Conservation (phyloP, 2,797 vertebrate genomes). For the Natrix natrix region DNA sequence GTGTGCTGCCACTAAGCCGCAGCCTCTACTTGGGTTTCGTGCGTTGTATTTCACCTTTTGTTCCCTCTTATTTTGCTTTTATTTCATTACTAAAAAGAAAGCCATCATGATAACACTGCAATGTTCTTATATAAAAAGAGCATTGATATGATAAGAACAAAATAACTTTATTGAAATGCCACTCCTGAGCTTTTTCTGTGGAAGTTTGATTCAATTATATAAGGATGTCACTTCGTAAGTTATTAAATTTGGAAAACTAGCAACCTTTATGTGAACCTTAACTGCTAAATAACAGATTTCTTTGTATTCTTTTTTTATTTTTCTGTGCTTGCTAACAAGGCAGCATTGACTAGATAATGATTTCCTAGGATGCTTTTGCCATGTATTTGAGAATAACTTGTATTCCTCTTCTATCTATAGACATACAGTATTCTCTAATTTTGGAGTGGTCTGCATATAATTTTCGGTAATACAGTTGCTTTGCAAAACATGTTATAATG, state of each 20-base stretch:
- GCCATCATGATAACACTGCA: background rate
- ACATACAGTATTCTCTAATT: slow-evolving; percentile 2
- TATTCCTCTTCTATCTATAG: background rate
- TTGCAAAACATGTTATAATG: background rate
- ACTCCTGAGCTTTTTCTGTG: background rate
- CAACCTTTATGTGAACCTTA: background rate
- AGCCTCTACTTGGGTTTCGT: background rate
- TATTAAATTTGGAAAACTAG: background rate
- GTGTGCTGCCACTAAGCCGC: background rate
- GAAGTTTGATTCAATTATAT: slow-evolving; percentile 1
- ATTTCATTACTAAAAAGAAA: background rate
- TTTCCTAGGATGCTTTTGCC: background rate
- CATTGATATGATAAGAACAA: background rate
- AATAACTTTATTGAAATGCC: background rate
- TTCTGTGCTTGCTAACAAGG: slow-evolving; percentile 26
- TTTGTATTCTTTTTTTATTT: background rate
- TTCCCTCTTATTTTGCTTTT: background rate
- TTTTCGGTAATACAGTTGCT: background rate
- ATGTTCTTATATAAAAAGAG: background rate
- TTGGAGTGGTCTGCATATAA: background rate
- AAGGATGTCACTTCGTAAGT: background rate
- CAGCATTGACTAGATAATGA: background rate
- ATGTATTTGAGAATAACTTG: background rate
- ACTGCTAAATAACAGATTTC: slow-evolving; percentile 16
- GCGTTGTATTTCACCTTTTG: background rate